These are phyloP conservation scores for Ptychoptera contaminata DNA, from an alignment of 2,888 invertebrate genomes.

Conservation along the genomic window DNA sequence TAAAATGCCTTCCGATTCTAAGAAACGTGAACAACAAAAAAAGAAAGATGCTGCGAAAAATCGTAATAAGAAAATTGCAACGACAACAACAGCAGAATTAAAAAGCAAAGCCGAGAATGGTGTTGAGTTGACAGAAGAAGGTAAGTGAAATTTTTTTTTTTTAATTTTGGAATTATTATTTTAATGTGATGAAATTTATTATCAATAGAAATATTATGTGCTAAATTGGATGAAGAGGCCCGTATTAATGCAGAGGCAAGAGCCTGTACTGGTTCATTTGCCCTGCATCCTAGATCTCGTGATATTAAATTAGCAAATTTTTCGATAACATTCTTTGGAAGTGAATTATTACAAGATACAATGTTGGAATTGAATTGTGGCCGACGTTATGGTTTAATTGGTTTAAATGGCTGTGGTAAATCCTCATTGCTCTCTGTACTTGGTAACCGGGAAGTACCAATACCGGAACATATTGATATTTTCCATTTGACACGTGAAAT, in stretches of 20 bases:
- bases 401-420: conserved; percentile 97
- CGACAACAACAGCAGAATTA: conserved; percentile 32
- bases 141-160: conserved; percentile 4
- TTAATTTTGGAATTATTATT: not conserved
- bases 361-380: conserved; percentile 95
- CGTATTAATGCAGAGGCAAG: conserved; percentile 85
- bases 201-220: conserved; percentile 61
- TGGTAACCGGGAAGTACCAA: conserved; percentile 86
- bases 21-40: conserved; percentile 93
- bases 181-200: not conserved
- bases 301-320: conserved; percentile 94
- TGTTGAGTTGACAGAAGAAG: conserved; percentile 29
- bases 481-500: conserved; percentile 95
- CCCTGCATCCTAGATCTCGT: conserved; percentile 87
- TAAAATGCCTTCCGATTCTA: conserved; percentile 93
- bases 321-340: conserved; percentile 95
- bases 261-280: conserved; percentile 86
- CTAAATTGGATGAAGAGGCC: conserved; percentile 79
- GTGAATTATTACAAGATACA: conserved; percentile 90
- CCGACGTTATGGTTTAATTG: conserved; percentile 88
- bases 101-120: conserved; percentile 45
- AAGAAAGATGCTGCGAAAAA: conserved; percentile 89
- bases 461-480: conserved; percentile 94
- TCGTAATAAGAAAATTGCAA: conserved; percentile 38
- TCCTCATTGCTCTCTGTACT: conserved; percentile 84